Evolutionary conservation across 35 echinoderm and acorn worm species (phyloP).

Genomic region (Eucidaris tribuloides): DNA sequence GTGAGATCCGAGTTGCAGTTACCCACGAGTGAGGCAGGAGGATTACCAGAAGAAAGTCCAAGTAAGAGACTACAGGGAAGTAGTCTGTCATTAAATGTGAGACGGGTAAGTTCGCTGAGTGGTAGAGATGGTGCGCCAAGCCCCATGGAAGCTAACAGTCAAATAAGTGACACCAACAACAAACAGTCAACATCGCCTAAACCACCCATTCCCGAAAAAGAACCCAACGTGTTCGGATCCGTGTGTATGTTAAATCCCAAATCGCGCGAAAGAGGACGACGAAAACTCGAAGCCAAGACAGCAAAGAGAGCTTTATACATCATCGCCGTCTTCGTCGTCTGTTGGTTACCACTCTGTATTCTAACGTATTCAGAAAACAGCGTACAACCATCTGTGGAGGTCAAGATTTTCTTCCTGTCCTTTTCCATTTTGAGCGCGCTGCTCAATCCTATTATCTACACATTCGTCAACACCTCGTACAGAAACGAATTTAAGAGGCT

Average conservation of each 20-base stretch:
- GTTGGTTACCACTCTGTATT: constrained; percentile 78
- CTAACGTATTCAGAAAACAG: constrained; percentile 37
- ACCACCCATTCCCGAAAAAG: not conserved
- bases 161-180: not conserved
- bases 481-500: constrained; percentile 47
- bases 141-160: not conserved
- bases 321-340: constrained; percentile 69
- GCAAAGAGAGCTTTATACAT: constrained; percentile 85
- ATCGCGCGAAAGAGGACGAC: constrained; percentile 40
- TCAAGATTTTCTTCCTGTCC: constrained; percentile 35
- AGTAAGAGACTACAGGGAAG: not conserved
- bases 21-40: no score
- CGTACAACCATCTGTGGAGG: constrained; percentile 13
- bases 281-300: constrained; percentile 67
- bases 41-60: not conserved
- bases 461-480: constrained; percentile 71
- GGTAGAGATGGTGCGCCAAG: not conserved
- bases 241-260: constrained; percentile 76
- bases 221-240: constrained; percentile 43
- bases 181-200: not conserved
- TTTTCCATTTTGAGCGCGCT: constrained; percentile 69
- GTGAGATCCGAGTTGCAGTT: no score
- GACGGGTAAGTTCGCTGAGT: not conserved
- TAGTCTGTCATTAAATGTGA: not conserved
- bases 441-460: constrained; percentile 79